Percentiles rank a stretch among this genome's conserved stretches.
phyloP scores from a whole-genome alignment of 1,140 invertebrate genomes.

The Meloidogyne hapla region DNA sequence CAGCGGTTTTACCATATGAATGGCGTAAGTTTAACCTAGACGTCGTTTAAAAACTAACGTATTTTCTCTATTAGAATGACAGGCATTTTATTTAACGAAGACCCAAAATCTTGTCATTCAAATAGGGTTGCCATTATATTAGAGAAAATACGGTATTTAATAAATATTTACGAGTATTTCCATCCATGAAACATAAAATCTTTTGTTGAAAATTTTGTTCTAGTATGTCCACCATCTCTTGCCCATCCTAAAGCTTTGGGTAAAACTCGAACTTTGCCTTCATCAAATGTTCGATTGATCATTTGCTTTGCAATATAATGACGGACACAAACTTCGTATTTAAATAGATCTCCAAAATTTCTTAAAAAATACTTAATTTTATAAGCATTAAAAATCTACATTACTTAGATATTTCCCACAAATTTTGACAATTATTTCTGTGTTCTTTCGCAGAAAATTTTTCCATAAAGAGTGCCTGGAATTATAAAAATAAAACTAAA shows the following conservation, averaged over 20 bases:
- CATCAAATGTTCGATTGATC: neutral
- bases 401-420: neutral
- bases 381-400: neutral
- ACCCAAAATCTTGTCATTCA: too few relatives aligned
- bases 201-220: conserved; percentile 19
- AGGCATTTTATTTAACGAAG: too few relatives aligned
- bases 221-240: conserved; percentile 39
- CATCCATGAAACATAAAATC: conserved; percentile 33
- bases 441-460: neutral
- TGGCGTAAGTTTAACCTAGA: too few relatives aligned
- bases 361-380: conserved; percentile 14
- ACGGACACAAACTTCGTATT: conserved; percentile 35
- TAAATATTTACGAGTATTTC: conserved; percentile 23
- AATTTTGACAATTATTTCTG: conserved; percentile 21
- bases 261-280: conserved; percentile 15
- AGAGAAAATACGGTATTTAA: too few relatives aligned
- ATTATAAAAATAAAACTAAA: too few relatives aligned
- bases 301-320: conserved; percentile 15
- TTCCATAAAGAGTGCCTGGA: conserved; percentile 5
- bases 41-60: too few relatives aligned
- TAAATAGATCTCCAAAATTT: conserved; percentile 33
- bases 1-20: too few relatives aligned
- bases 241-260: conserved; percentile 27
- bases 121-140: too few relatives aligned
- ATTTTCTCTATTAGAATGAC: too few relatives aligned